Conservation (phyloP, 2,888 invertebrate species). For the Caenorhabditis doughertyi region DNA sequence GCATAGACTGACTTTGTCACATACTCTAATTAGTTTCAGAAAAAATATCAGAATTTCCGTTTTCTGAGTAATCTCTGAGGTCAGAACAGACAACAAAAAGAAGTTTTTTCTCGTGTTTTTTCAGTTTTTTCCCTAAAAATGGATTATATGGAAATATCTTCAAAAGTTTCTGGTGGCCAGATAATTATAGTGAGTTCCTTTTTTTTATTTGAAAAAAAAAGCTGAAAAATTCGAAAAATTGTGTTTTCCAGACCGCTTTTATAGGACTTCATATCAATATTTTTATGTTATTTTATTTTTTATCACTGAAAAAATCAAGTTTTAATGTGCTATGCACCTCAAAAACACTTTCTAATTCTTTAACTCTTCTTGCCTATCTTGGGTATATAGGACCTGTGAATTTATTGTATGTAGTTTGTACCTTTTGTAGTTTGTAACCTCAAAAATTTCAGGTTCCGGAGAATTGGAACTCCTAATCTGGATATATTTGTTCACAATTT, state of each 20-base stretch:
- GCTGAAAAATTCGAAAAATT: too few species aligned
- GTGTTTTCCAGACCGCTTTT: background rate
- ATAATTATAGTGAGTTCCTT: too few species aligned
- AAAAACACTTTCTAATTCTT: background rate
- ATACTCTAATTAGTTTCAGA: too few species aligned
- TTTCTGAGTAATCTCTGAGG: too few species aligned
- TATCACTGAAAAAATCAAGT: background rate
- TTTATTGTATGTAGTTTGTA: background rate
- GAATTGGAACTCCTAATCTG: background rate
- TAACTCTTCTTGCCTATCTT: background rate
- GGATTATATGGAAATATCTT: too few species aligned
- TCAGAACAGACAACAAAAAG: too few species aligned
- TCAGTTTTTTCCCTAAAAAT: too few species aligned
- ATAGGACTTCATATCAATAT: background rate
- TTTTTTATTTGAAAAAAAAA: too few species aligned
- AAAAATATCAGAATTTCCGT: too few species aligned
- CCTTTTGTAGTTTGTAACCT: background rate
- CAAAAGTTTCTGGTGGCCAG: too few species aligned
- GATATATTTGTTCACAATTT: background rate
- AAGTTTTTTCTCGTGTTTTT: too few species aligned
- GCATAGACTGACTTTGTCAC: too few species aligned
- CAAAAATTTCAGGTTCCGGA: background rate
- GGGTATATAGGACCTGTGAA: background rate
- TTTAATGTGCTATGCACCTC: background rate
- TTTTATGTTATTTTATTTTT: background rate